Evolutionary conservation across 2,888 invertebrate species (phyloP), one percentile per base, ranked within the genome.

Genomic region (Meghimatium bilineatum): DNA sequence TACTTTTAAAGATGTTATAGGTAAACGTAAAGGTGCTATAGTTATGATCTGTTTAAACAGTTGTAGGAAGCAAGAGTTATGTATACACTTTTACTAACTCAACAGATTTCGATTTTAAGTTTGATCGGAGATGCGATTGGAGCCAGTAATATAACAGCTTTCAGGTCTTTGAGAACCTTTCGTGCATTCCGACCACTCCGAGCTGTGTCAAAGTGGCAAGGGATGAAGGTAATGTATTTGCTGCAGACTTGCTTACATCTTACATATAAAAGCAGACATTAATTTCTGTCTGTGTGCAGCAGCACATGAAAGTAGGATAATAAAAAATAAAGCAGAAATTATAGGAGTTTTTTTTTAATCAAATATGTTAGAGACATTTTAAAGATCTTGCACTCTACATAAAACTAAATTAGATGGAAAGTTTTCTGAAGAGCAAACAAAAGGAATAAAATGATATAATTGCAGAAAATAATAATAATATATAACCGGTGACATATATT

Each of bases 201-300:
- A 92, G 98, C 98, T 77, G 98, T 98, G 93, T 98, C 98, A 84
- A 95, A 98, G 93, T 98, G 98, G 98, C 98, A 98, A 95, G 98
- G 98, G 93, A 99, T 99, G 98, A 96, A 97, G 94, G 96, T 95
- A 52, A 52, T 52, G 2, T 14, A 5, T 32, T 74, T 74, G 32
- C 32, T 32, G 52, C 32, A 74, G 10, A 52, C 49, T 32, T 23
- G 26, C 5, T 29, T 32, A 6, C 60, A n/a, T 23, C 3, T 63
- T 63, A 63, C 3, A 23, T n/a, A 1, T 23, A 5, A 17, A n/a
- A 20, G n/a, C n/a, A 63, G n/a, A n/a, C 60, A n/a, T 23, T 49
- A 49, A 44, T n/a, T n/a, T n/a, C n/a, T 71, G 71, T 71, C 44
- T 71, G 38, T 26, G 26, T 71, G n/a, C 26, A 49, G n/a, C 1